Evolutionary conservation across 2,113 vertebrate genomes (phyloP).

Genomic region (Mormyrus iriodes): DNA sequence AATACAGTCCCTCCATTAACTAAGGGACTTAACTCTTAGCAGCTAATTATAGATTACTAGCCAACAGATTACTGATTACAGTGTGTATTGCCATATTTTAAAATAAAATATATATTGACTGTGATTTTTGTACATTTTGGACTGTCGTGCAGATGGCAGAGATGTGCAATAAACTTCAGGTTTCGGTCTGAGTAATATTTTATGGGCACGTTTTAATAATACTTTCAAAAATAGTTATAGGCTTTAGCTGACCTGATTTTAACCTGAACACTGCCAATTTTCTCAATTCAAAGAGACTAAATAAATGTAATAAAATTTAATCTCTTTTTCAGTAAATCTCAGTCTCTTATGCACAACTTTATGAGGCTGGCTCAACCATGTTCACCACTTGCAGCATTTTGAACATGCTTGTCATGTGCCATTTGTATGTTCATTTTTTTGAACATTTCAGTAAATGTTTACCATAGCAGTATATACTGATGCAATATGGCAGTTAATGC

Average conservation of each 20-base stretch:
- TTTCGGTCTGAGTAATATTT: background rate
- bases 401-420: background rate
- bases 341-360: background rate
- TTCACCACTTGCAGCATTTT: background rate
- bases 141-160: background rate
- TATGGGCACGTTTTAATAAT: background rate
- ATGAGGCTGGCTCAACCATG: background rate
- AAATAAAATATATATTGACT: background rate
- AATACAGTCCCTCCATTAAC: background rate
- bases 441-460: background rate
- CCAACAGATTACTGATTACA: background rate
- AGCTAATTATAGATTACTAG: background rate
- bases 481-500: background rate
- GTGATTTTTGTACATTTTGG: background rate
- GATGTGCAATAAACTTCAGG: background rate
- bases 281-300: background rate
- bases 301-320: background rate
- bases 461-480: background rate
- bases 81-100: background rate
- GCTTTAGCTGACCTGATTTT: background rate
- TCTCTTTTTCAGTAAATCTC: no score
- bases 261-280: background rate
- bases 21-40: background rate
- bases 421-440: background rate
- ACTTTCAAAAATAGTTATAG: background rate